phyloP scores from a whole-genome alignment of 2,797 vertebrate genomes.

The Sebastes cheni region DNA sequence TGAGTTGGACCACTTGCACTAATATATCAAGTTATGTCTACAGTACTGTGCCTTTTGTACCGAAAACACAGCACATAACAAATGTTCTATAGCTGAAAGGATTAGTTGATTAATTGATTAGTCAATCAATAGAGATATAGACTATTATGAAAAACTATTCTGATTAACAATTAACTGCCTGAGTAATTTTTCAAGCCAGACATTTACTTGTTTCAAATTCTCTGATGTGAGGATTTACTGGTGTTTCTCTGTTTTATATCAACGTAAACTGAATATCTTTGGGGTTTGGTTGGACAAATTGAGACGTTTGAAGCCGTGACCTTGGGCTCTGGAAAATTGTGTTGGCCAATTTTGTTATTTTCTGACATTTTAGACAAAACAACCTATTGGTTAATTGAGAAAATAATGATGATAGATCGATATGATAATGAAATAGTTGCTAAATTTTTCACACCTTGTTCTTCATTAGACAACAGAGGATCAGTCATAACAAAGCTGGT shows the following conservation, averaged over 20 bases:
- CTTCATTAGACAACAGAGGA: background rate
- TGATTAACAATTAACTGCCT: no score
- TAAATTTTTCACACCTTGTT: background rate
- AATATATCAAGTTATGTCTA: no score
- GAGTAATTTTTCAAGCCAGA: no score
- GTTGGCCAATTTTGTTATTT: background rate
- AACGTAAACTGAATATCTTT: background rate
- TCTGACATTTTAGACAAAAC: background rate
- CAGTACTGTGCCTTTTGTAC: no score
- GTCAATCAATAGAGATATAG: no score
- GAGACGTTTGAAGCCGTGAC: background rate
- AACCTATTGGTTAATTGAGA: background rate
- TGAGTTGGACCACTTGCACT: no score
- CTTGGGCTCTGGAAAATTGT: background rate
- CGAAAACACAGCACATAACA: accelerated
- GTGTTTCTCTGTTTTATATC: background rate
- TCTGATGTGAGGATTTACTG: background rate
- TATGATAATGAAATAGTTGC: background rate
- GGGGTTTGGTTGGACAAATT: background rate
- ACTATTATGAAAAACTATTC: no score
- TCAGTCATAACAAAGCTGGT: conserved; percentile 13
- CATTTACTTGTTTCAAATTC: background rate
- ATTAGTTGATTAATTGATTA: no score
- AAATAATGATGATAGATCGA: background rate
- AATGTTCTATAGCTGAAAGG: no score